Conservation (phyloP, 2,797 vertebrate species). For the Ctenopoma kingsleyae region DNA sequence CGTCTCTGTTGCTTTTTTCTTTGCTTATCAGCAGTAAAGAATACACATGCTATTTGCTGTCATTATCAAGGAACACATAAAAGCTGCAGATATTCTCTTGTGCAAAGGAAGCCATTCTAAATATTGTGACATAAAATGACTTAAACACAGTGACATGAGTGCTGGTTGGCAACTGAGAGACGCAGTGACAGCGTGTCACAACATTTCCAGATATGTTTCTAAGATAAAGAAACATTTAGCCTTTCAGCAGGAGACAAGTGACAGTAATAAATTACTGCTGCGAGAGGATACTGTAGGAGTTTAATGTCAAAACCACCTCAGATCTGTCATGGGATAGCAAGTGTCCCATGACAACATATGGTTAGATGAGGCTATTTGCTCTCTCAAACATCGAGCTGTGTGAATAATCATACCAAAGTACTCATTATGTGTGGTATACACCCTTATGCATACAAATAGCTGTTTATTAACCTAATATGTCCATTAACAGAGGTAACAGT, state of each 20-base stretch:
- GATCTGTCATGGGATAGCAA: conserved; percentile 62
- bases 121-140: conserved; percentile 68
- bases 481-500: conserved; percentile 39
- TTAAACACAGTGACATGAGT: conserved; percentile 57
- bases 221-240: conserved; percentile 49
- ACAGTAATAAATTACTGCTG: conserved; percentile 48
- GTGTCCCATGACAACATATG: conserved; percentile 53
- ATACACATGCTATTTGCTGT: conserved; percentile 69
- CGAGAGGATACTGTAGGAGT: conserved; percentile 45
- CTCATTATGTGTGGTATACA: conserved; percentile 67
- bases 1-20: conserved; percentile 50
- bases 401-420: conserved; percentile 67
- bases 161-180: conserved; percentile 59
- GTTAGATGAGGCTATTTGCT: conserved; percentile 64
- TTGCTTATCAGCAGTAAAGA: conserved; percentile 57
- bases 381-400: conserved; percentile 68
- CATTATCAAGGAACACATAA: conserved; percentile 73
- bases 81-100: conserved; percentile 69
- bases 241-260: conserved; percentile 51
- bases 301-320: conserved; percentile 50
- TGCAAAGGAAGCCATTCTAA: conserved; percentile 60
- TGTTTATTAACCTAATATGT: conserved; percentile 64
- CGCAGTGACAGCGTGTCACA: conserved; percentile 60
- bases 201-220: conserved; percentile 56
- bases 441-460: conserved; percentile 78